Base-by-base conservation (phyloP, 2,888 invertebrate genomes). In the Drosophila kambysellisi region DNA sequence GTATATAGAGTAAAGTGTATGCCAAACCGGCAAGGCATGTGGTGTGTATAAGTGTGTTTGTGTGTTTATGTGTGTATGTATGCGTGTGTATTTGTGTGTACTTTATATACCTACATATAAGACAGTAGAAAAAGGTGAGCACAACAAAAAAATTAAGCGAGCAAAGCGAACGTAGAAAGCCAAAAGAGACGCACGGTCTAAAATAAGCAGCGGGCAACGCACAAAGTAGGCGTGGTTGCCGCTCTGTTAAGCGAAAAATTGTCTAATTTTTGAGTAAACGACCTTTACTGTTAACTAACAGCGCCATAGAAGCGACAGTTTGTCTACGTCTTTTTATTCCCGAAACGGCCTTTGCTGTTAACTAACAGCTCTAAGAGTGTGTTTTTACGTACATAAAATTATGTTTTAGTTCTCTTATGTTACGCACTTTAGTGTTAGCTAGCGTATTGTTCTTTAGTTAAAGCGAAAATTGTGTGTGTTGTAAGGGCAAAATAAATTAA, bases 81-180 rank as follows among this genome's bases (percentile, higher is more conserved):
- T 25, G 25, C 25, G 25, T 25, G 25, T 25, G 25, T 25, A 25
- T 25, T 25, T 25, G 50, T 57, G 50, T 57, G 53, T 53, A n/a
- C 12, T 54, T 48, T 60, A 66, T 65, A 63, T 74, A 59, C 54
- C 64, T 70, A 11, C n/a, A 48, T 58, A 50, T 59, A 50, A 51
- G 77, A 71, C 50, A 67, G 70, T 60, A 85, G 85, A 88, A 85
- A 85, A 81, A 83, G 75, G 87, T 85, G 85, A 85, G 88, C 85
- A 85, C 85, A 85, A 85, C 85, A 85, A 81, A 85, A 46, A 86
- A 81, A 76, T 70, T 70, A 83, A 73, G 76, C 70, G 69, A 74
- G 79, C 39, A 79, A 76, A 63, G 51, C 72, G 32, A 39, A 74
- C 70, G 72, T 68, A 81, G 78, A 81, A 81, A 81, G 75, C 64